Conservation (phyloP, 2,888 invertebrate genomes). For the Meiosimyza platycephala region DNA sequence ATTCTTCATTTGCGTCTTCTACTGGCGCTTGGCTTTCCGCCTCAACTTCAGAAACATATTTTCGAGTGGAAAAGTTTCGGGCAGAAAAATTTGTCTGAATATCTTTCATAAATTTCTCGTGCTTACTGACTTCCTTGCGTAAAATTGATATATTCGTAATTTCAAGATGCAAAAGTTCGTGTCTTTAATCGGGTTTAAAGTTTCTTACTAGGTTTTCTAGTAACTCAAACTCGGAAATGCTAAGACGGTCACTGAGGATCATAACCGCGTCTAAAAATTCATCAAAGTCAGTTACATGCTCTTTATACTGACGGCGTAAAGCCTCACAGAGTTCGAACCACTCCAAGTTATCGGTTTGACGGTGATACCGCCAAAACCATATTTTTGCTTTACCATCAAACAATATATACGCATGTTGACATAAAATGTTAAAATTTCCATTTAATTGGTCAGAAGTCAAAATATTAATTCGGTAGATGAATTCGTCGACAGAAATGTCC, state of each 20-base stretch:
- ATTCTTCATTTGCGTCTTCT: neutral
- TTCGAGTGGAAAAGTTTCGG: too few species aligned
- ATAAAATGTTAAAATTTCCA: constrained; percentile 19
- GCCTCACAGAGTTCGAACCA: constrained; percentile 5
- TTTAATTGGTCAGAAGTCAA: constrained; percentile 10
- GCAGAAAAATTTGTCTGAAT: too few species aligned
- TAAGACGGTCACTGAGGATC: constrained; percentile 9
- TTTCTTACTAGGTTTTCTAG: constrained; percentile 19
- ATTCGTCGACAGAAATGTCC: constrained; percentile 12
- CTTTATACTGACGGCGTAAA: constrained; percentile 1
- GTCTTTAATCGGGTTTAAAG: neutral
- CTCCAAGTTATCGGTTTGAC: neutral
- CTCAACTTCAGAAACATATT: too few species aligned
- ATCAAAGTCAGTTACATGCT: constrained; percentile 21
- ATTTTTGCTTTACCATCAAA: constrained; percentile 22
- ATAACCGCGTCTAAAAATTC: constrained; percentile 15
- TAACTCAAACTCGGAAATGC: constrained; percentile 3
- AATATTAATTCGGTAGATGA: neutral
- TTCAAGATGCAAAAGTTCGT: neutral
- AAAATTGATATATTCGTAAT: too few species aligned
- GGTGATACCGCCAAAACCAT: constrained; percentile 32
- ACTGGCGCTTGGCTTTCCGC: neutral
- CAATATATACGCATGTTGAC: constrained; percentile 19
- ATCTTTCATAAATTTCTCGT: too few species aligned
- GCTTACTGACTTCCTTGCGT: too few species aligned